Percentiles rank a stretch among this genome's conserved stretches.
Evolutionary conservation across 1,140 invertebrate genomes (phyloP).

Genomic region (Bathynomus jamesi): DNA sequence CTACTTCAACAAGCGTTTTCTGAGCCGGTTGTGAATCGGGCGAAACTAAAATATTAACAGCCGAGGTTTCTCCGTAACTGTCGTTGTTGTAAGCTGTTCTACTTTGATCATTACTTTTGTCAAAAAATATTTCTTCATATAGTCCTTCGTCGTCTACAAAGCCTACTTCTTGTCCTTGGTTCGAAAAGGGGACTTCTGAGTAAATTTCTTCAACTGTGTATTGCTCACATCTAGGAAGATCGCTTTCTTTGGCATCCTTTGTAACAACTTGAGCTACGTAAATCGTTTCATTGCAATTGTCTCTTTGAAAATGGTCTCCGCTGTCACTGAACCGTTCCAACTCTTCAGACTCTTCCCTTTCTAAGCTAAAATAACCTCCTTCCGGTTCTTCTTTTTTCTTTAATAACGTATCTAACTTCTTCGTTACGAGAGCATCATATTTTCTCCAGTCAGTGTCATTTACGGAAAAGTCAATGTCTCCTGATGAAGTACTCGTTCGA

Average conservation of each 20-base stretch:
- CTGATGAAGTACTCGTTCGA: neutral
- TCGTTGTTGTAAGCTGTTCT: neutral
- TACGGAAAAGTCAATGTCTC: neutral
- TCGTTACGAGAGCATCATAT: neutral
- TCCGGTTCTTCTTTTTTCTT: conserved; percentile 12
- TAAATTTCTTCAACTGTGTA: neutral
- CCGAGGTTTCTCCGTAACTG: neutral
- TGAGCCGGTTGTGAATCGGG: neutral
- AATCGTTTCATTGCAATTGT: neutral
- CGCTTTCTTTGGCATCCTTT: neutral
- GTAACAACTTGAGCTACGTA: neutral
- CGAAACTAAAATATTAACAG: neutral
- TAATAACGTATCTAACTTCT: neutral
- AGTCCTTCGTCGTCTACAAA: neutral
- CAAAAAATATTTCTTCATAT: neutral
- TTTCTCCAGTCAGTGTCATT: neutral
- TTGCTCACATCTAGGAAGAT: neutral
- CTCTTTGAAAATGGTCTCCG: neutral
- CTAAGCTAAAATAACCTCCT: conserved; percentile 28
- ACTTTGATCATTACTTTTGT: neutral
- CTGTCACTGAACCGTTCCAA: neutral
- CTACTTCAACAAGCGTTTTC: neutral
- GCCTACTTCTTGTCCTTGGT: neutral
- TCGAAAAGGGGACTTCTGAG: neutral
- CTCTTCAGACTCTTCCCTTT: conserved; percentile 18